phyloP scores from a whole-genome alignment of 2,113 vertebrate species.

The Phalacrocorax brasilianus region DNA sequence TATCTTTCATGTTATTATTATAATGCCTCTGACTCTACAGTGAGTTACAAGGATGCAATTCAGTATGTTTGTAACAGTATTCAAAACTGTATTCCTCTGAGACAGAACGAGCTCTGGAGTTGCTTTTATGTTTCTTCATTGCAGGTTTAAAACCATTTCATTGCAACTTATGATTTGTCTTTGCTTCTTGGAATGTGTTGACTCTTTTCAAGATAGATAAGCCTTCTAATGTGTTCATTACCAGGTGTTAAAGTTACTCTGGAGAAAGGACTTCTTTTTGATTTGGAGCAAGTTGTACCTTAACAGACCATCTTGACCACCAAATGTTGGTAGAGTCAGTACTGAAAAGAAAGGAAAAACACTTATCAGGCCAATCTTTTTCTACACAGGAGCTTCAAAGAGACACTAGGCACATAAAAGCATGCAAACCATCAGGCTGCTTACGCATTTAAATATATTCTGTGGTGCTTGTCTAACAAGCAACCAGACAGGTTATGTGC shows the following conservation, averaged over 20 bases:
- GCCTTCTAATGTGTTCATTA: not conserved
- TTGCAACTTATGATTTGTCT: not conserved
- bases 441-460: not conserved
- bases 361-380: constrained; percentile 3
- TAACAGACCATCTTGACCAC: not conserved
- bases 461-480: constrained; percentile 16
- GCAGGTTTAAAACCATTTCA: not conserved
- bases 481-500: constrained; percentile 31
- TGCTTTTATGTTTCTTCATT: not conserved
- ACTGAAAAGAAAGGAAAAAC: not conserved
- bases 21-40: not conserved
- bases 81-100: not conserved
- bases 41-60: not conserved
- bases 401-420: not conserved
- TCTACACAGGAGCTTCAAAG: not conserved
- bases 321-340: not conserved
- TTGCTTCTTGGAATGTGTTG: not conserved
- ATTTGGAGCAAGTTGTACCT: not conserved
- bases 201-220: not conserved
- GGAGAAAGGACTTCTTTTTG: not conserved
- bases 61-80: not conserved
- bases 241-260: not conserved
- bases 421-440: constrained; percentile 7
- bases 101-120: not conserved
- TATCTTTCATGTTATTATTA: not conserved